Conservation (phyloP, 2,888 invertebrate genomes). For the Limnephilus rhombicus region DNA sequence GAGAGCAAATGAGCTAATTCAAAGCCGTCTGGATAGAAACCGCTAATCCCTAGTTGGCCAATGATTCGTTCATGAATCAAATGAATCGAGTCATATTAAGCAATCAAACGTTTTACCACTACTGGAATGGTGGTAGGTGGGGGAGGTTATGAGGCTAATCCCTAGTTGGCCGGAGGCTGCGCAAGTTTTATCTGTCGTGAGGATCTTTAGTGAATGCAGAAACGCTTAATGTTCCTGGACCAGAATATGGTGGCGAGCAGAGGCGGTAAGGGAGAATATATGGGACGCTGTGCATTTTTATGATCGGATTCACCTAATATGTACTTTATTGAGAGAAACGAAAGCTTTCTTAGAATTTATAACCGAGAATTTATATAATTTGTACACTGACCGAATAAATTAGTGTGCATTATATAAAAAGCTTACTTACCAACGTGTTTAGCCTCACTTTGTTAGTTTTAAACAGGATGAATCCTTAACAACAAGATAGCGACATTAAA, state of each 20-base stretch:
- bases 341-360: background rate
- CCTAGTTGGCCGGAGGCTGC: background rate
- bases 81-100: too few relatives aligned
- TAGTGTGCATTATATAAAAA: background rate
- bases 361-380: background rate
- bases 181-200: background rate
- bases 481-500: too few relatives aligned
- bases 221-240: background rate
- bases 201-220: conserved; percentile 22
- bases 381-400: background rate
- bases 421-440: background rate
- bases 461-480: too few relatives aligned
- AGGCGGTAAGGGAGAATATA: background rate
- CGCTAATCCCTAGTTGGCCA: too few relatives aligned
- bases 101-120: too few relatives aligned
- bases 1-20: too few relatives aligned
- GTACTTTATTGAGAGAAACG: background rate
- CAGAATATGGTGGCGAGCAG: background rate
- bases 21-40: too few relatives aligned
- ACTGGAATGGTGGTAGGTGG: background rate
- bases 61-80: too few relatives aligned
- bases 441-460: too few relatives aligned
- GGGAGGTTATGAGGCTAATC: background rate
- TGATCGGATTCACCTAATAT: background rate
- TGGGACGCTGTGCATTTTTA: background rate